phyloP scores from a whole-genome alignment of 2,113 vertebrate genomes.

The Alectura lathami region DNA sequence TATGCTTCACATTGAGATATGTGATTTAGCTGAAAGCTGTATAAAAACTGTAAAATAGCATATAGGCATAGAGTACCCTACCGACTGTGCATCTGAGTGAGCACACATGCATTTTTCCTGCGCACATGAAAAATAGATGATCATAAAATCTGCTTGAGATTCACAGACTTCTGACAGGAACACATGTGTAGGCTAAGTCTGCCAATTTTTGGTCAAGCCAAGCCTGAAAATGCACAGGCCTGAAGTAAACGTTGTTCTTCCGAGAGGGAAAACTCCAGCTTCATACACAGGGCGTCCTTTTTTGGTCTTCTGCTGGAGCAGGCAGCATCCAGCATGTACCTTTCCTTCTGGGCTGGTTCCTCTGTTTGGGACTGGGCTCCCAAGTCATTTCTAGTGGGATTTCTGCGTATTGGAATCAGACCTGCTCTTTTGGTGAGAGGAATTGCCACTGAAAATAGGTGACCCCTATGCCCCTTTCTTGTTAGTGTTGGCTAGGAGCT shows the following conservation, averaged over 20 bases:
- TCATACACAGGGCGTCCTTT: not conserved
- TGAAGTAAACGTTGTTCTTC: not conserved
- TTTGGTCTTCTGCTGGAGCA: not conserved
- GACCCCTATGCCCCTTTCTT: not conserved
- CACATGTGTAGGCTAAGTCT: not conserved
- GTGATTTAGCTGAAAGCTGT: constrained; percentile 31
- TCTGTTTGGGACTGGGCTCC: not conserved
- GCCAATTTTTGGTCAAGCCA: constrained; percentile 13
- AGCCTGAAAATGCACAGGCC: not conserved
- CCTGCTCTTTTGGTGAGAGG: not conserved
- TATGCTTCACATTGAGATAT: constrained; percentile 9
- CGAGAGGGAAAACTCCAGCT: not conserved
- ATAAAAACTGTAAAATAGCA: constrained; percentile 22
- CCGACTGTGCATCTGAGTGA: not conserved
- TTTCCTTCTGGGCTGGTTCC: not conserved
- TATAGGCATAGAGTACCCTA: not conserved
- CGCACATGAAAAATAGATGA: constrained; percentile 23
- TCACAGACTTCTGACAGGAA: constrained; percentile 18
- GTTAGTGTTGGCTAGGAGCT: not conserved
- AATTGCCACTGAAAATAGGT: not conserved
- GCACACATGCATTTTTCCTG: not conserved
- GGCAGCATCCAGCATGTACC: not conserved
- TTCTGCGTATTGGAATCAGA: not conserved
- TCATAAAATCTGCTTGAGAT: constrained; percentile 28
- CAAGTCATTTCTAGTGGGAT: not conserved